Percentiles rank a stretch among this genome's conserved stretches.
Conservation (phyloP, 2,797 vertebrate species). For the Hybognathus amarus region DNA sequence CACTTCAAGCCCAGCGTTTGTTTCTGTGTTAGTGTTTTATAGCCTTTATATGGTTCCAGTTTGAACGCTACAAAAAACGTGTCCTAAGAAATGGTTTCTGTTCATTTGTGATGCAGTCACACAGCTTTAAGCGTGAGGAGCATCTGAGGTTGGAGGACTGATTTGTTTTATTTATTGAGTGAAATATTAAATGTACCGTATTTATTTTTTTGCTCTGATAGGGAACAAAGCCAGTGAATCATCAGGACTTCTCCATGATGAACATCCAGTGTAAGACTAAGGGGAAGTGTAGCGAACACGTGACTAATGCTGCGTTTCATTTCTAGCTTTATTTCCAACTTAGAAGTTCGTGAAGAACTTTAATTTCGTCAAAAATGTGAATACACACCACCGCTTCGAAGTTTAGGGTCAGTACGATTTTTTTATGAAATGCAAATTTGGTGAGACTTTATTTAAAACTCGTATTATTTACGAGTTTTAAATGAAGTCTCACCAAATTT, state of each 20-base stretch:
- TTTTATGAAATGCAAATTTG: too few species aligned
- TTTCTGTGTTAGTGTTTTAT: slow-evolving; percentile 33
- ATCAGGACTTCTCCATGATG: slow-evolving; percentile 4
- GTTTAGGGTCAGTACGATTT: not conserved
- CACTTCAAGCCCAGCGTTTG: slow-evolving; percentile 14
- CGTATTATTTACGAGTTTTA: too few species aligned
- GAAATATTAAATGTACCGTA: slow-evolving; percentile 56
- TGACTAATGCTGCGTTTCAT: slow-evolving; percentile 17
- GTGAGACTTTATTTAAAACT: too few species aligned
- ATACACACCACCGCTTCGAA: not conserved
- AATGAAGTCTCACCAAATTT: not conserved
- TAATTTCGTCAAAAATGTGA: not conserved
- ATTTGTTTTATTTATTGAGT: slow-evolving; percentile 64
- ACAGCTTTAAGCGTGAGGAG: slow-evolving; percentile 59
- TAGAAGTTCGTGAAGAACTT: not conserved
- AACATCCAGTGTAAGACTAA: not conserved
- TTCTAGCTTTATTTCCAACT: not conserved
- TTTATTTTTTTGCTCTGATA: slow-evolving; percentile 62
- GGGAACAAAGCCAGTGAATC: slow-evolving; percentile 58
- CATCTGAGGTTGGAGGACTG: slow-evolving; percentile 12
- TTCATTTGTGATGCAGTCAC: slow-evolving; percentile 39
- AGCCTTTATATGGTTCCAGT: slow-evolving; percentile 24
- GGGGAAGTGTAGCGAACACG: not conserved
- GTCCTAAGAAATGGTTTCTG: slow-evolving; percentile 19
- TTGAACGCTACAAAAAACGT: slow-evolving; percentile 25